These are phyloP conservation scores for Brachyptera putata DNA, from an alignment of 2,888 invertebrate species.

Conservation along the genomic window DNA sequence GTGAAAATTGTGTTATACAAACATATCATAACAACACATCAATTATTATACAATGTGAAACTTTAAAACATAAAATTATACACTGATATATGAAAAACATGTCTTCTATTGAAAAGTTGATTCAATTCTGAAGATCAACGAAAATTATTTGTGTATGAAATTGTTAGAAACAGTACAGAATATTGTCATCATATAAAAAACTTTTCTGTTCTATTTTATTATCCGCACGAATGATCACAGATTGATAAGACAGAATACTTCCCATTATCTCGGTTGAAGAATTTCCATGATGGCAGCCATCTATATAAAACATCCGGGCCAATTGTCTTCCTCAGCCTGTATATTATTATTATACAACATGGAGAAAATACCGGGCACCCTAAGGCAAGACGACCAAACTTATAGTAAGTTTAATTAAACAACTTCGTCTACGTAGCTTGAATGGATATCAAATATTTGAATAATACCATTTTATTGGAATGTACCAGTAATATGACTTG, in stretches of 20 bases:
- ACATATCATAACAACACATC: too few relatives aligned
- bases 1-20: too few relatives aligned
- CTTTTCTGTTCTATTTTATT: too few relatives aligned
- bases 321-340: neutral
- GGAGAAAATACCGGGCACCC: neutral
- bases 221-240: neutral
- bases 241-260: constrained; percentile 7
- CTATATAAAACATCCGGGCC: neutral
- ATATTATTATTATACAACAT: neutral
- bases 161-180: too few relatives aligned
- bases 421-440: constrained; percentile 13
- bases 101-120: too few relatives aligned
- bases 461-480: constrained; percentile 5
- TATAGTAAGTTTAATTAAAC: constrained; percentile 18
- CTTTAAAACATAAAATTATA: too few relatives aligned
- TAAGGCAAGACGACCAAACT: constrained; percentile 1
- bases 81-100: too few relatives aligned
- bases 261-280: constrained; percentile 12
- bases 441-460: constrained; percentile 20
- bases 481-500: neutral
- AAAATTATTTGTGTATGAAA: too few relatives aligned
- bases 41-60: too few relatives aligned
- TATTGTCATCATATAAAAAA: too few relatives aligned
- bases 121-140: too few relatives aligned
- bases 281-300: neutral